These are phyloP conservation scores for Strongylocentrotus purpuratus DNA, from an alignment of 35 echinoderm and acorn worm genomes.

Conservation along the genomic window DNA sequence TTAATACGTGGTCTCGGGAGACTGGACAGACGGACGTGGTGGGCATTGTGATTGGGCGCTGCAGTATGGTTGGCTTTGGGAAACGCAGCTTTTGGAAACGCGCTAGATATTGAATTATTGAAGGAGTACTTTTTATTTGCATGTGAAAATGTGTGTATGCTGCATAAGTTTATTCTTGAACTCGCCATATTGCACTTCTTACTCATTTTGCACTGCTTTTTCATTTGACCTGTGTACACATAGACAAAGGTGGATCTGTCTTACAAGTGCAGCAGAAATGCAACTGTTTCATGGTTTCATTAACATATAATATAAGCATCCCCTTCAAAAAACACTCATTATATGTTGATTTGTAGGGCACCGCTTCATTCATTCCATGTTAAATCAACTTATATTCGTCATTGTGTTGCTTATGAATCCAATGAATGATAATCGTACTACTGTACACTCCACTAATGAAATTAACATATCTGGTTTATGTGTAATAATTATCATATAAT, in stretches of 20 bases:
- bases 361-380: neutral
- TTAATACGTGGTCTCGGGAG: slow-evolving; percentile 26
- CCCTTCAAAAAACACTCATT: neutral
- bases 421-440: neutral
- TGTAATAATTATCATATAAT: neutral
- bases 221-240: neutral
- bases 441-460: neutral
- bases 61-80: neutral
- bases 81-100: neutral
- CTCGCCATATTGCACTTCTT: neutral
- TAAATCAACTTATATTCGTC: neutral
- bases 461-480: neutral
- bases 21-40: neutral
- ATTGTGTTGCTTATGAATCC: neutral
- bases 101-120: neutral
- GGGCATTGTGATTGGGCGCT: neutral
- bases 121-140: neutral
- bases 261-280: neutral
- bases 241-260: neutral
- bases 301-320: neutral
- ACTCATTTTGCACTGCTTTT: neutral
- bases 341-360: neutral
- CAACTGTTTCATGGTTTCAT: neutral
- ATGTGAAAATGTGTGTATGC: slow-evolving; percentile 2
- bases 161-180: neutral